Percentiles rank a stretch among this genome's conserved stretches.
phyloP scores from a whole-genome alignment of 2,888 invertebrate genomes.

The Schizaphis graminum region DNA sequence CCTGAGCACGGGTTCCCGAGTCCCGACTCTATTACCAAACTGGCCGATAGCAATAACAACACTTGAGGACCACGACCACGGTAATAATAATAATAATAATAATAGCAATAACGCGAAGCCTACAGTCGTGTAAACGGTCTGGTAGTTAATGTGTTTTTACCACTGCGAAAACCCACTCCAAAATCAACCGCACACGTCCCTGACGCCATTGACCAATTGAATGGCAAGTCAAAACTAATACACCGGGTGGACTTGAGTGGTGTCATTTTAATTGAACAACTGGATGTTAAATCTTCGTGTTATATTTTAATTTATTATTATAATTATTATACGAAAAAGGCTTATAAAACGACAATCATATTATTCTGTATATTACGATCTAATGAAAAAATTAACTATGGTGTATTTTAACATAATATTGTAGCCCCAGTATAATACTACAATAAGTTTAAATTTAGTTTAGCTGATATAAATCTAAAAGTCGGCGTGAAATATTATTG shows the following conservation, averaged over 20 bases:
- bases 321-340: not conserved
- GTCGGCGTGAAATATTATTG: not conserved
- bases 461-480: not conserved
- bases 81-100: conserved; percentile 42
- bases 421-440: not conserved
- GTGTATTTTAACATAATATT: not conserved
- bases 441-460: not conserved
- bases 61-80: conserved; percentile 10
- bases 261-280: conserved; percentile 3
- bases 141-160: conserved; percentile 11
- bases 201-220: not conserved
- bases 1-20: not conserved
- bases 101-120: not conserved
- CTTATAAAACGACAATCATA: not conserved
- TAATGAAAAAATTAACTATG: not conserved
- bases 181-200: conserved; percentile 17
- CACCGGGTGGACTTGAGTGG: not conserved
- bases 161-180: not conserved
- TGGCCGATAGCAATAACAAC: conserved; percentile 46
- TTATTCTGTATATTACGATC: not conserved
- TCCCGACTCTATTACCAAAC: conserved; percentile 39
- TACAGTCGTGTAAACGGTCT: conserved; percentile 43
- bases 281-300: not conserved
- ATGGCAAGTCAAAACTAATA: not conserved
- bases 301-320: not conserved